Conservation (phyloP, 2,113 vertebrate genomes). For the Protobothrops flavoviridis region DNA sequence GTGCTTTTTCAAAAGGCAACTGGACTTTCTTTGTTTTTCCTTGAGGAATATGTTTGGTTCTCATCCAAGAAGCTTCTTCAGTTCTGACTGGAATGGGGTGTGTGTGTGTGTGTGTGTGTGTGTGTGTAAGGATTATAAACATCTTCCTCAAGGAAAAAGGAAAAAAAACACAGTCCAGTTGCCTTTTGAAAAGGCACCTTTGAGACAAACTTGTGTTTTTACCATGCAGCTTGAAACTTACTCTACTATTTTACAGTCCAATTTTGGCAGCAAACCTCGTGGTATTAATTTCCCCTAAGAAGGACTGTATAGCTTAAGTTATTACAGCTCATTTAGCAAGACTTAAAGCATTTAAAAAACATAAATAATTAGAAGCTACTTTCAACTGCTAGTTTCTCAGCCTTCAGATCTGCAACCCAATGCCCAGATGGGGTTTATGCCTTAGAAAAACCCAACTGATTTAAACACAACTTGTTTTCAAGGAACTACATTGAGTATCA, state of each 20-base stretch:
- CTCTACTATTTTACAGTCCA: conserved; percentile 21
- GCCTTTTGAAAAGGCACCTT: background rate
- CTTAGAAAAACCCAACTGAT: background rate
- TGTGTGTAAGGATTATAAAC: background rate
- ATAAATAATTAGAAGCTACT: background rate
- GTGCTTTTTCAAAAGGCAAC: background rate
- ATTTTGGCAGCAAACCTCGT: conserved; percentile 38
- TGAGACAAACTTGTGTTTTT: conserved; percentile 17
- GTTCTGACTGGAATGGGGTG: background rate
- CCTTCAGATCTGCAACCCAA: background rate
- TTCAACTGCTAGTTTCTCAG: conserved; percentile 29
- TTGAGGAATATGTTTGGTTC: background rate
- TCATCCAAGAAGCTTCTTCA: background rate
- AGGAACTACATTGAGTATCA: background rate
- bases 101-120: background rate
- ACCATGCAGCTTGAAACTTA: background rate
- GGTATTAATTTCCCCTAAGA: conserved; percentile 49
- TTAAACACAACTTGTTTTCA: background rate
- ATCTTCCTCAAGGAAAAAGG: background rate
- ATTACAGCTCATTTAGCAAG: conserved; percentile 46
- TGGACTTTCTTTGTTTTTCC: background rate
- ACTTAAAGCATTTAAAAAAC: conserved; percentile 34
- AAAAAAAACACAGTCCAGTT: background rate
- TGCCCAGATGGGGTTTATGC: background rate
- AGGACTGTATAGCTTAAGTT: conserved; percentile 55